phyloP scores from a whole-genome alignment of 2,888 invertebrate species.

The Priocnemis perturbator region DNA sequence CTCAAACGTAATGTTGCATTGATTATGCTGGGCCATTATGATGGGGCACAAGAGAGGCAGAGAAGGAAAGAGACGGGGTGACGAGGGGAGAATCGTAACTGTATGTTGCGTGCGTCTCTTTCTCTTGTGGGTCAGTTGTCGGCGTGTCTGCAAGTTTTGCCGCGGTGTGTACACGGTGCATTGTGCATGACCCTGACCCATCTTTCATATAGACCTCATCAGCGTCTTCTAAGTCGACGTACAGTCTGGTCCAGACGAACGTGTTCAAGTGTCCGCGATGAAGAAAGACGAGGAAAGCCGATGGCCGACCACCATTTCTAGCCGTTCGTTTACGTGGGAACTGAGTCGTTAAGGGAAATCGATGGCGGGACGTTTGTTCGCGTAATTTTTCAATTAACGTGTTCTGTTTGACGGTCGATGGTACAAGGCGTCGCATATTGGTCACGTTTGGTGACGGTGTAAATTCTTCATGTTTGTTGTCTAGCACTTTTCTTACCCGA shows the following conservation, averaged over 20 bases:
- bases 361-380: neutral
- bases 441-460: no score
- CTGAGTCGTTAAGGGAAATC: no score
- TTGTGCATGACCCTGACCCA: conserved; percentile 69
- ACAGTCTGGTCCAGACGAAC: conserved; percentile 57
- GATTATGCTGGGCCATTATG: no score
- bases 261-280: conserved; percentile 26
- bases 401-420: no score
- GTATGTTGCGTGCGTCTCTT: neutral
- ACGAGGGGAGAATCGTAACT: neutral
- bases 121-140: conserved; percentile 16
- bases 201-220: conserved; percentile 68
- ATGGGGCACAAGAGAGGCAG: no score
- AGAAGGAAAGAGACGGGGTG: neutral
- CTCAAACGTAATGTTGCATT: no score
- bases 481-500: no score
- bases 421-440: no score
- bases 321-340: no score
- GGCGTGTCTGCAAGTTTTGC: conserved; percentile 49
- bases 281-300: conserved; percentile 34
- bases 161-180: conserved; percentile 61
- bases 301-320: conserved; percentile 11
- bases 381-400: no score
- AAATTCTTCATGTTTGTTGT: no score
- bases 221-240: conserved; percentile 65